Evolutionary conservation across 2,797 vertebrate genomes (phyloP), one percentile per base, ranked within the genome.

Genomic region (Somateria mollissima): DNA sequence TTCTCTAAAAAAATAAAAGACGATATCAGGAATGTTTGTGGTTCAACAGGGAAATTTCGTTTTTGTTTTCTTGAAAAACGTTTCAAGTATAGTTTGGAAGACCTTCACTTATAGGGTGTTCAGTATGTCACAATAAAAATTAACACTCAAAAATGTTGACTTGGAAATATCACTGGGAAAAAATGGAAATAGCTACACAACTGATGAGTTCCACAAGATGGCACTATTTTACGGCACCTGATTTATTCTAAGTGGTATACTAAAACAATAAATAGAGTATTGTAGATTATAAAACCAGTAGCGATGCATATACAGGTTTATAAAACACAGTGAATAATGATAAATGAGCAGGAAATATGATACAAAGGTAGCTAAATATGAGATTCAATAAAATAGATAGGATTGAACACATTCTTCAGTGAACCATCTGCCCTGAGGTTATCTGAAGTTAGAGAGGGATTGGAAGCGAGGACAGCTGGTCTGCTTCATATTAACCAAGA

Each of bases 151-250:
- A 82, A 86, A 60, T 41, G 3, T n/a, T 72, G 30, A n/a, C 18
- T 78, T 75, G 43, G 12, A 79, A 62, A 3, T 20, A 2, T 0
- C 62, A 28, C 15, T 43, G 28, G 84, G 87, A 87, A 82, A 53
- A 53, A 53, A 53, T n/a, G 11, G 64, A 72, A 73, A 87, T 32
- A 60, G 11, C 27, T 57, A 22, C 25, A 16, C 10, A 87, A 71
- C 34, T 58, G 28, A 45, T 12, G 27, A 32, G 11, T 19, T 66
- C 96, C 97, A 97, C 95, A 76, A 96, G 97, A 89, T 97, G 97
- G 96, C 96, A 95, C 87, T 94, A 56, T 85, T 94, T 92, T 73
- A 86, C 70, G 57, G 10, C 32, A 79, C 69, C 16, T 1, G 13
- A 30, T 69, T 30, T 13, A 34, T 62, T 67, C 14, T 28, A 6